Base-by-base conservation (phyloP, 2,888 invertebrate genomes). In the Caenorhabditis virilis region DNA sequence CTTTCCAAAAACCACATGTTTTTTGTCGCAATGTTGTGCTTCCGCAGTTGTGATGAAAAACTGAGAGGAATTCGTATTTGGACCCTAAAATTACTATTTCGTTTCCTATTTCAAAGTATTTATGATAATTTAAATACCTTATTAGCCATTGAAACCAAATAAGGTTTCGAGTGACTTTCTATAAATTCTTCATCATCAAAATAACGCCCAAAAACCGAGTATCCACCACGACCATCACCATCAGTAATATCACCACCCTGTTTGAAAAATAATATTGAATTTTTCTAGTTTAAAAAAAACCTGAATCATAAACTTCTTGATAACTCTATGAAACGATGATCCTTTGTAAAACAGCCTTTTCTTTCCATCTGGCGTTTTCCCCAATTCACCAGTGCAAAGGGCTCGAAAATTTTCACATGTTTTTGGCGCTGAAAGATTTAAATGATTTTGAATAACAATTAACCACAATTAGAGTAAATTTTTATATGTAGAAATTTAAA, bases 91-190 rank as follows among this genome's bases (percentile, higher is more conserved):
- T n/a, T 7, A 7, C 20, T 41, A 9, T 85, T 91, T 30, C 30
- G 6, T 30, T 13, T 30, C 13, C 13, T 30, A 9, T 30, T 30
- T 30, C 30, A 13, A 30, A 30, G 6, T 30, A 9, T n/a, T n/a
- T n/a, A n/a, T n/a, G n/a, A n/a, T n/a, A n/a, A n/a, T n/a, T n/a
- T n/a, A n/a, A n/a, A n/a, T 92, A 72, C 97, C 95, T 81, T 93
- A 86, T 98, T 98, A n/a, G 97, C 97, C 97, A 98, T 98, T 42
- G 95, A 95, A 60, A 98, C 87, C 74, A 97, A 87, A 84, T 90
- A 93, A 18, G 94, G 91, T 74, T 89, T 88, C 79, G 76, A 65
- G 56, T 78, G 78, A 47, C 70, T 72, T 30, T 68, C 53, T 5
- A 39, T 89, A 85, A 97, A 93, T 81, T 89, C 89, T 87, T 98